These are phyloP conservation scores for Melinopterus prodromus DNA, from an alignment of 2,888 invertebrate genomes.

Conservation along the genomic window DNA sequence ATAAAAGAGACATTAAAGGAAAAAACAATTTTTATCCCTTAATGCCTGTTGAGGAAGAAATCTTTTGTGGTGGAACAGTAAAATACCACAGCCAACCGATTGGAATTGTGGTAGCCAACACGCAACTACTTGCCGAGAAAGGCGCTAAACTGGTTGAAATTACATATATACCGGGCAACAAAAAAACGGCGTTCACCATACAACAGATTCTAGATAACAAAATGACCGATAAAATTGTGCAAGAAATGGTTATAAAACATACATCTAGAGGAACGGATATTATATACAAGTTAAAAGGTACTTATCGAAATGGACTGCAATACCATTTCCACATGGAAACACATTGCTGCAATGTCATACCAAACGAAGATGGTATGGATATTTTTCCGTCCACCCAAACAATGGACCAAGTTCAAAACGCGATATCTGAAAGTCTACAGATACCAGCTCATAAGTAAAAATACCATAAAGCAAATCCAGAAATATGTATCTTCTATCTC, in stretches of 20 bases:
- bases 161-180: conserved; percentile 62
- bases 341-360: conserved; percentile 69
- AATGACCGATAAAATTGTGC: conserved; percentile 30
- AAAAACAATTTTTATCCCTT: conserved; percentile 64
- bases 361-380: conserved; percentile 73
- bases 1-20: conserved; percentile 76
- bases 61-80: conserved; percentile 65
- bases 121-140: conserved; percentile 65
- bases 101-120: conserved; percentile 76
- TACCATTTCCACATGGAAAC: conserved; percentile 85
- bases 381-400: conserved; percentile 71
- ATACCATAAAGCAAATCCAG: neutral
- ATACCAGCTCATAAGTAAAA: conserved; percentile 68
- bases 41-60: conserved; percentile 56
- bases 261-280: conserved; percentile 44
- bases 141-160: conserved; percentile 69
- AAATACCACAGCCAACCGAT: conserved; percentile 77
- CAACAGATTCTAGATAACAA: conserved; percentile 64
- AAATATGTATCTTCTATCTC: neutral
- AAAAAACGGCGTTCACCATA: conserved; percentile 60
- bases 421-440: conserved; percentile 63
- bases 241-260: neutral
- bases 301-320: conserved; percentile 67
- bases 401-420: conserved; percentile 67
- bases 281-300: conserved; percentile 63